phyloP scores from a whole-genome alignment of 92 coral and sea anemone genomes.

The Epizoanthus ramosus region DNA sequence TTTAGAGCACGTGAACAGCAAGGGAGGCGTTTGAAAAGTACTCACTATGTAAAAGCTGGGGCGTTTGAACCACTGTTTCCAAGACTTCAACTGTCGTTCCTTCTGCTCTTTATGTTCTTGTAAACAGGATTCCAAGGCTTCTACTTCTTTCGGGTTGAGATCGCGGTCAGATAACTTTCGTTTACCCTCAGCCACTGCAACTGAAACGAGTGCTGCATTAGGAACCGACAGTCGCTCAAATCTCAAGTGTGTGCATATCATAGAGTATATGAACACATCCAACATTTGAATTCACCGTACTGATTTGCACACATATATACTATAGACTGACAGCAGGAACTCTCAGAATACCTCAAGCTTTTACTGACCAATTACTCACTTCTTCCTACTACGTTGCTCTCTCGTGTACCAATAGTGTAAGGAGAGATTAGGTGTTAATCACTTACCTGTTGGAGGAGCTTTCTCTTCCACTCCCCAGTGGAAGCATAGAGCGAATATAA shows the following conservation, averaged over 20 bases:
- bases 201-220: not conserved
- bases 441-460: conserved; percentile 37
- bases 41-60: conserved; percentile 80
- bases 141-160: conserved; percentile 54
- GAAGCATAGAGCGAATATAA: conserved; percentile 71
- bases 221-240: no score
- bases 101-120: conserved; percentile 46
- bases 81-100: conserved; percentile 44
- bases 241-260: not conserved
- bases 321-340: no score
- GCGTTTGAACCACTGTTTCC: conserved; percentile 77
- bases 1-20: no score
- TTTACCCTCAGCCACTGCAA: conserved; percentile 22
- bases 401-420: no score
- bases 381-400: no score
- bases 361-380: no score
- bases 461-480: conserved; percentile 93
- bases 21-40: not conserved
- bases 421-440: not conserved
- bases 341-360: no score
- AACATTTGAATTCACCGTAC: no score
- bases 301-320: no score
- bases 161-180: conserved; percentile 11
- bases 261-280: no score
- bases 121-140: conserved; percentile 65